Evolutionary conservation across 2,888 invertebrate species (phyloP), one percentile per base, ranked within the genome.

Genomic region (Torymus auratus): DNA sequence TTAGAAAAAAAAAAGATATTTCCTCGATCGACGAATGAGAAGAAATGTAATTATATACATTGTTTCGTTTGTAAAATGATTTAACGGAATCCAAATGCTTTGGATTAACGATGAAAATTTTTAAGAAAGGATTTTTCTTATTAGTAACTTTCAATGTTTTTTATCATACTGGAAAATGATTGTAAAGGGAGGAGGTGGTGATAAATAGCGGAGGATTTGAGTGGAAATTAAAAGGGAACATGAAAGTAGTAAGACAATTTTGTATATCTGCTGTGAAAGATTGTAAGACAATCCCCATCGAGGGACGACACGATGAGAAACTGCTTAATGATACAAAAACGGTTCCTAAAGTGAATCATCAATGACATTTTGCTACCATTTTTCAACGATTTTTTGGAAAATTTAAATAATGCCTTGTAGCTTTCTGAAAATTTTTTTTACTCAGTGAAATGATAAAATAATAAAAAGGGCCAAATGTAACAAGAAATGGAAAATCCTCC

Each of bases 71-170:
- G 17, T 11, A n/a, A 14, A 14, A 68, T 23, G 14, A 23, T 11
- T 14, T 20, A 53, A 11, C n/a, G 10, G 52, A 50, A 41, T 28
- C 7, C 2, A 28, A 71, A 55, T 73, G 15, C 62, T 53, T 61
- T 14, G 23, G 4, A 15, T 64, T 53, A 10, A n/a, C 20, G 41
- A 41, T 67, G n/a, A 58, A 67, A 5, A 64, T 13, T 23, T 58
- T 41, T 70, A 15, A 20, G n/a, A 2, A 58, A 56, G 7, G 7
- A 13, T 13, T 28, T 7, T 62, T 23, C 23, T 20, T 55, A 15
- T 55, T 14, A 28, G 67, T 61, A 78, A 78, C 58, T 28, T 61
- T 78, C 65, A 56, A 73, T 78, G 68, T 61, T 73, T 65, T 68
- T 73, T 62, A 17, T 41, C 52, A n/a, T 78, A 2, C 23, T 50